Evolutionary conservation across 1,140 invertebrate species (phyloP), one percentile per base, ranked within the genome.

Genomic region (Tetraneura akinire): DNA sequence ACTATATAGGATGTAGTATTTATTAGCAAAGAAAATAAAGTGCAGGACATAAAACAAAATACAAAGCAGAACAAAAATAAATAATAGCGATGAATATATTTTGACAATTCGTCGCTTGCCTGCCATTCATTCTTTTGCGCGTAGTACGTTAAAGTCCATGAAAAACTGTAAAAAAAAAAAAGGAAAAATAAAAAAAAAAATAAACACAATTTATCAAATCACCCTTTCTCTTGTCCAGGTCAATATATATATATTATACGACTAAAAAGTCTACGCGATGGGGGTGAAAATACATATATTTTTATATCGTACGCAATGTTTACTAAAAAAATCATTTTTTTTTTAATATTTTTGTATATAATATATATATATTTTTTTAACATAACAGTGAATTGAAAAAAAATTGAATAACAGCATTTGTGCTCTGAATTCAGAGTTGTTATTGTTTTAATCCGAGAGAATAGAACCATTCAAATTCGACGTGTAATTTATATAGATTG

Each of bases 401-500:
- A 70, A 70, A 70, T 49, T 51, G 45, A 71, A 71, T 71, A 32
- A 71, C 68, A 23, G 45, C 68, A 51, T 71, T 71, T 51, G 47
- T 71, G 23, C 23, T 29, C 47, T 51, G 68, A 71, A 71, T 71
- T 29, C 68, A n/a, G 23, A 29, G 68, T 51, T 71, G 68, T 51
- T 51, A 71, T 71, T 71, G 68, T 71, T 71, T 71, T 51, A 71
- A 29, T 29, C 23, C 26, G 26, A 71, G 47, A 71, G 68, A 71
- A 71, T 71, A 23, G 66, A 13, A 68, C 66, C 66, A 71, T 71
- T 71, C 68, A 71, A 71, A 71, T 71, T 71, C 68, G 68, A 71
- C 68, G 68, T 51, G 47, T 71, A 71, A 71, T 71, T 71, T 71
- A 71, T 71, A 49, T 71, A 51, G 45, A 71, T 71, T 71, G 68